Conservation (phyloP, 2,797 vertebrate species). For the Chiroxiphia lanceolata region DNA sequence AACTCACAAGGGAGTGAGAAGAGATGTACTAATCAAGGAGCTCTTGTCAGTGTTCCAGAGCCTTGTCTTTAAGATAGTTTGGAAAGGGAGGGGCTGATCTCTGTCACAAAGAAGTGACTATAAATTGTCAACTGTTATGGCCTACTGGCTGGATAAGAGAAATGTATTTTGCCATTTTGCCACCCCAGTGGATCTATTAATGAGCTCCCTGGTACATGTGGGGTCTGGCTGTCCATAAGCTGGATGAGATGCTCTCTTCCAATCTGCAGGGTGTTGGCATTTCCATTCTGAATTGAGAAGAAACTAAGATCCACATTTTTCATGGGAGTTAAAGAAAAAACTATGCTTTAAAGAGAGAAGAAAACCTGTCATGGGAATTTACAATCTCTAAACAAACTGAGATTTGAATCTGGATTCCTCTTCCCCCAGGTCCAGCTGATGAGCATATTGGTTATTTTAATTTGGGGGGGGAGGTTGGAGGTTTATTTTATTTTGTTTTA, state of each 20-base stretch:
- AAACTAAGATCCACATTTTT: background rate
- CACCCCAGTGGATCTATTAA: background rate
- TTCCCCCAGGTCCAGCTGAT: background rate
- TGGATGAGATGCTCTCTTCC: background rate
- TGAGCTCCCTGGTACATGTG: background rate
- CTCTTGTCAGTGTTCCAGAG: background rate
- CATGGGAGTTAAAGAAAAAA: background rate
- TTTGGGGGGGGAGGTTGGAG: background rate
- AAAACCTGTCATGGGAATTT: background rate
- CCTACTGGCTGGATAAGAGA: background rate
- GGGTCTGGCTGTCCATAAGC: background rate
- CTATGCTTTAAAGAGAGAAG: background rate
- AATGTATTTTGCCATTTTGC: background rate
- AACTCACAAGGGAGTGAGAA: background rate
- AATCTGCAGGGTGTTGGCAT: background rate
- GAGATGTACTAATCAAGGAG: background rate
- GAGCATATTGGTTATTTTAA: background rate
- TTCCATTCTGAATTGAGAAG: conserved; percentile 6
- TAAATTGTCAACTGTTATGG: background rate
- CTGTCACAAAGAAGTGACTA: background rate
- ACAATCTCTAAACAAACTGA: background rate
- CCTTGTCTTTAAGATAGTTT: background rate
- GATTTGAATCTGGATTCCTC: background rate
- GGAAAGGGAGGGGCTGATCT: background rate
- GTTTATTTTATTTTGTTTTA: background rate